A percentile compares a stretch with the other conserved stretches of the same genome.
phyloP scores from a whole-genome alignment of 2,888 invertebrate genomes.

The Leptarthrus brevirostris region DNA sequence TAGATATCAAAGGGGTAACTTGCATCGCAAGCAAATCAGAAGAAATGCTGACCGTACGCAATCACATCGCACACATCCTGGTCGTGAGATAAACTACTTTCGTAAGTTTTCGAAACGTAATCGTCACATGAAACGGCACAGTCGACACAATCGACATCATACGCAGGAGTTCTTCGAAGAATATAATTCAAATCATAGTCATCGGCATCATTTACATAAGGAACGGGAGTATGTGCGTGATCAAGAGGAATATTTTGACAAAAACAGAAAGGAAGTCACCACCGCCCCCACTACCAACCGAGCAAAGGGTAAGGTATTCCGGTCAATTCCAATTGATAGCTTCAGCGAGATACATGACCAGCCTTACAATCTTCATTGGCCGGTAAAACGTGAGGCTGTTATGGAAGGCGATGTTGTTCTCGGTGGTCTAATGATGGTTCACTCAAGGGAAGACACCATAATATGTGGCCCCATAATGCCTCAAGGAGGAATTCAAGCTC shows the following conservation, averaged over 20 bases:
- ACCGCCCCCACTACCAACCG: too few relatives aligned
- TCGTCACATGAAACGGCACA: constrained; percentile 30
- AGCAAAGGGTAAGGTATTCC: constrained; percentile 57
- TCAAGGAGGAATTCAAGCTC: constrained; percentile 85
- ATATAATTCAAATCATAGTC: constrained; percentile 25
- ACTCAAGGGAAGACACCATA: constrained; percentile 81
- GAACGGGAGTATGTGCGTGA: constrained; percentile 19
- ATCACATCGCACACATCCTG: neutral
- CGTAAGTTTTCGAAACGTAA: neutral
- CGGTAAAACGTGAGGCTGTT: constrained; percentile 82
- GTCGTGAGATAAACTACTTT: neutral
- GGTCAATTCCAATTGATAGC: constrained; percentile 60
- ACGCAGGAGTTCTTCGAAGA: neutral
- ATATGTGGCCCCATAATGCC: constrained; percentile 91
- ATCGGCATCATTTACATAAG: constrained; percentile 5
- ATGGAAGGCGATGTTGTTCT: constrained; percentile 85
- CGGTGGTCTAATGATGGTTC: constrained; percentile 94
- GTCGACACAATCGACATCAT: constrained; percentile 29
- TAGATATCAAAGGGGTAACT: neutral
- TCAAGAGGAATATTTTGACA: neutral
- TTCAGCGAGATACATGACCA: constrained; percentile 53
- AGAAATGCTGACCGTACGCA: neutral
- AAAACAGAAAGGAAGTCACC: neutral
- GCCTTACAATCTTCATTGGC: constrained; percentile 70
- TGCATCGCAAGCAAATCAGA: constrained; percentile 8